phyloP scores from a whole-genome alignment of 2,113 vertebrate species.

The Pseudopodoces humilis region DNA sequence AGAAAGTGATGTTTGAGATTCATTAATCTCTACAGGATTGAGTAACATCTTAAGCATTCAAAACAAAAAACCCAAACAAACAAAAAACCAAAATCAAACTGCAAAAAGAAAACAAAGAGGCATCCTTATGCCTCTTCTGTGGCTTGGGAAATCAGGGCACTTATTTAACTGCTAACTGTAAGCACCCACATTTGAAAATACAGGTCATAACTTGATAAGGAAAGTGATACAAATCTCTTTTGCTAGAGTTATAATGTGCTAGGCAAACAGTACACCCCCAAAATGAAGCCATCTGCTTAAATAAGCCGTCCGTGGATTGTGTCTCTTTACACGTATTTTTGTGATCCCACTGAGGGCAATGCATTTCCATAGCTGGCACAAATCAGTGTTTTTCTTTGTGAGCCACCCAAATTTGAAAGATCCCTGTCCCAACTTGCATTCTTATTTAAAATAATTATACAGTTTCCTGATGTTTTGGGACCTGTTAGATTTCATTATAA shows the following conservation, averaged over 20 bases:
- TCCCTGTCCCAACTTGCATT: not conserved
- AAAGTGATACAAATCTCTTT: slow-evolving; percentile 21
- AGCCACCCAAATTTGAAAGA: not conserved
- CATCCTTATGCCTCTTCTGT: not conserved
- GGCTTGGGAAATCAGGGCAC: slow-evolving; percentile 32
- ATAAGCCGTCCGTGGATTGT: not conserved
- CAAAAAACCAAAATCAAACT: not conserved
- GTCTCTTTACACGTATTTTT: not conserved
- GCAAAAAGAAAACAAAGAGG: not conserved
- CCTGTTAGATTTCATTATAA: not conserved
- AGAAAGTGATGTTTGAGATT: not conserved
- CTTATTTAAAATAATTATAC: not conserved
- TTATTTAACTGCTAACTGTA: slow-evolving; percentile 37
- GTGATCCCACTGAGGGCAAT: not conserved
- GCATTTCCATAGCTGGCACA: not conserved
- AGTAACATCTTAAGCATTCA: not conserved
- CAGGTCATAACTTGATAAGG: slow-evolving; percentile 27
- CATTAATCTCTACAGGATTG: not conserved
- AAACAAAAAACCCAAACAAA: not conserved
- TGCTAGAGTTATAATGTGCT: slow-evolving; percentile 36
- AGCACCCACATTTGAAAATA: slow-evolving; percentile 43
- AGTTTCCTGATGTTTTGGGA: not conserved
- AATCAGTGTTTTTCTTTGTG: not conserved
- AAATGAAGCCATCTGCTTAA: slow-evolving; percentile 45
- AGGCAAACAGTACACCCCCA: slow-evolving; percentile 40